A percentile compares a stretch with the other conserved stretches of the same genome.
Evolutionary conservation across 2,797 vertebrate genomes (phyloP).

Genomic region (Paramormyrops hopkinsi): DNA sequence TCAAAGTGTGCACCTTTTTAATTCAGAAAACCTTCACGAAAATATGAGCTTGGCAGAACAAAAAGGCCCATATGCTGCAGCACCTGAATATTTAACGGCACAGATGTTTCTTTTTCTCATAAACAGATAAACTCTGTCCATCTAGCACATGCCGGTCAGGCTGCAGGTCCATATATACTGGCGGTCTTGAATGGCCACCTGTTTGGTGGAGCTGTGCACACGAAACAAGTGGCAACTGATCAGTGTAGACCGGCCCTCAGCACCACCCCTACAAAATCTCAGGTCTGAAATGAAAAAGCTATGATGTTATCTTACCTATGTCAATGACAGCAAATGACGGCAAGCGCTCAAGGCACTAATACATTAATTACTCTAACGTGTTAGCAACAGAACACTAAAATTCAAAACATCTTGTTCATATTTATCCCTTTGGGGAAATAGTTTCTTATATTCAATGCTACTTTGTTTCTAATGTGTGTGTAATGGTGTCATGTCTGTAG

Average conservation of each 20-base stretch:
- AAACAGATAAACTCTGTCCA: background rate
- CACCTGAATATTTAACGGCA: slow-evolving; percentile 24
- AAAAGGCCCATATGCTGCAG: slow-evolving; percentile 5
- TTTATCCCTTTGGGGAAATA: background rate
- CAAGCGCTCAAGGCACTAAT: background rate
- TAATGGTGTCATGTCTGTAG: background rate
- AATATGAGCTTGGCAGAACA: slow-evolving; percentile 38
- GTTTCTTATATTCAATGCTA: slow-evolving; percentile 3
- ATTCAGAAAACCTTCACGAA: slow-evolving; percentile 41
- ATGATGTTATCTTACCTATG: background rate
- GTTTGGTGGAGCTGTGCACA: background rate
- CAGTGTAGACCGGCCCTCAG: no score
- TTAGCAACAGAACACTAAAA: background rate
- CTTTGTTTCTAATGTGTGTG: background rate
- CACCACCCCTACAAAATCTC: background rate
- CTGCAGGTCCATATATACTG: background rate
- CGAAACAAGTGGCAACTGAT: background rate
- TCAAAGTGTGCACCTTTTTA: slow-evolving; percentile 6
- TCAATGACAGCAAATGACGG: background rate
- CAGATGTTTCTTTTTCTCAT: slow-evolving; percentile 20
- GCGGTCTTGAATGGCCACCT: background rate
- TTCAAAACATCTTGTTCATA: background rate
- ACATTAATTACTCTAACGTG: background rate
- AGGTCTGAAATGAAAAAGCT: background rate
- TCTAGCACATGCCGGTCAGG: background rate